Evolutionary conservation across 2,888 invertebrate species (phyloP).

Genomic region (Phalera bucephala): DNA sequence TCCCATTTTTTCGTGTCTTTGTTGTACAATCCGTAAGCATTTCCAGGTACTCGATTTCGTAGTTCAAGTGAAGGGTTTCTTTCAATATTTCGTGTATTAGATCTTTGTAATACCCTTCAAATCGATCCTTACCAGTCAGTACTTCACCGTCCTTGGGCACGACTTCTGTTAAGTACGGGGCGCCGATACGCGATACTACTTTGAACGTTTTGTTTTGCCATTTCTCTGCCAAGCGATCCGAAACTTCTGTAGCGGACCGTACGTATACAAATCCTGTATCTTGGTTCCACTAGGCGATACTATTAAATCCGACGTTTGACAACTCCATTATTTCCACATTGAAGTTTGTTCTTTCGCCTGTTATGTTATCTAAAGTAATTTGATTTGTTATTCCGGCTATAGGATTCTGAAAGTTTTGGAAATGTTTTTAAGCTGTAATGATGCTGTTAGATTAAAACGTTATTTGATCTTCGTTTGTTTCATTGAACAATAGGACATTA

Average conservation of each 20-base stretch:
- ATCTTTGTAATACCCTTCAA: constrained; percentile 96
- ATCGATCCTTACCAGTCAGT: constrained; percentile 88
- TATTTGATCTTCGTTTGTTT: too few relatives aligned
- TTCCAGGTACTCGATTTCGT: constrained; percentile 88
- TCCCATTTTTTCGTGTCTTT: constrained; percentile 90
- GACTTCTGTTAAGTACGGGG: constrained; percentile 86
- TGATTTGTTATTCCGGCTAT: constrained; percentile 85
- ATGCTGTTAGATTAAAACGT: too few relatives aligned
- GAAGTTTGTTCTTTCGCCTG: constrained; percentile 86
- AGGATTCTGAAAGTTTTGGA: constrained; percentile 74
- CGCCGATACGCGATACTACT: constrained; percentile 89
- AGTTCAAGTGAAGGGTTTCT: constrained; percentile 85
- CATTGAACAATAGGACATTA: too few relatives aligned
- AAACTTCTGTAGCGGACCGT: constrained; percentile 59
- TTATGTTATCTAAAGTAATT: constrained; percentile 84
- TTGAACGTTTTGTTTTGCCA: constrained; percentile 86
- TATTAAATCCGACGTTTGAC: constrained; percentile 81
- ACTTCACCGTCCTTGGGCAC: constrained; percentile 80
- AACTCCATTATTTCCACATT: constrained; percentile 86
- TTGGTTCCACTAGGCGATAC: constrained; percentile 76
- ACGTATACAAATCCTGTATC: constrained; percentile 59
- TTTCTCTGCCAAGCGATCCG: constrained; percentile 68
- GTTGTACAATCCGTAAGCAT: constrained; percentile 87
- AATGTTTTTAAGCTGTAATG: too few relatives aligned
- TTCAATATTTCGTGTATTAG: constrained; percentile 92